Evolutionary conservation across 2,888 invertebrate species (phyloP), one percentile per base, ranked within the genome.

Genomic region (Ypsolopha scabrella): DNA sequence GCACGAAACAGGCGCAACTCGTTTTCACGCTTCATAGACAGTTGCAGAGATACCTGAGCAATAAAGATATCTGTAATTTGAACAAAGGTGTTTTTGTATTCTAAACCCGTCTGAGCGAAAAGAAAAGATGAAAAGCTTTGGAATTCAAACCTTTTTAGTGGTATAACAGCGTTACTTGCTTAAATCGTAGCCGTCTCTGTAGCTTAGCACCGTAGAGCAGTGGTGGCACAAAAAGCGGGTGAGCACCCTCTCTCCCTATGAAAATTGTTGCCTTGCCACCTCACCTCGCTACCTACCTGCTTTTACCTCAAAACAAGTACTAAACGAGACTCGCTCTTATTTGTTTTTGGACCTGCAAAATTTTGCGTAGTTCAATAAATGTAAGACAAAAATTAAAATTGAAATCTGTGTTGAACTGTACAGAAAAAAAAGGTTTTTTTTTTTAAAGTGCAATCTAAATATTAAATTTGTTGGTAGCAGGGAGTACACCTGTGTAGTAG

Each of bases 211-310:
- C 9, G 24, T 43, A 43, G 24, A 11, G 43, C 43, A 43, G 14
- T 43, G 13, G 14, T 24, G 8, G 43, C 14, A 24, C 14, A 14
- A 13, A 9, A 14, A 7, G 43, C 14, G 43, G 43, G 43, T 8
- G 43, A 43, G n/a, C n/a, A 43, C 43, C 70, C 54, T 66, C 70
- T 69, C 64, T 64, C 65, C 68, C 68, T 64, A 65, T 65, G 65
- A 63, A 73, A 78, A 74, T 75, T 71, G 73, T 74, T 72, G 66
- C 69, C 62, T 61, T 60, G 58, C 60, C 54, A 14, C 43, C 6
- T 43, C 43, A 13, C 13, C 43, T 14, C 43, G 24, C 38, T n/a
- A 38, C 43, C 43, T 43, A 9, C 43, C 43, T 11, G 13, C 14
- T 24, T 24, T 24, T 24, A 24, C 2, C 24, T 24, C 24, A 24